Conservation (phyloP, 2,888 invertebrate species). For the Metallyticus violacea region DNA sequence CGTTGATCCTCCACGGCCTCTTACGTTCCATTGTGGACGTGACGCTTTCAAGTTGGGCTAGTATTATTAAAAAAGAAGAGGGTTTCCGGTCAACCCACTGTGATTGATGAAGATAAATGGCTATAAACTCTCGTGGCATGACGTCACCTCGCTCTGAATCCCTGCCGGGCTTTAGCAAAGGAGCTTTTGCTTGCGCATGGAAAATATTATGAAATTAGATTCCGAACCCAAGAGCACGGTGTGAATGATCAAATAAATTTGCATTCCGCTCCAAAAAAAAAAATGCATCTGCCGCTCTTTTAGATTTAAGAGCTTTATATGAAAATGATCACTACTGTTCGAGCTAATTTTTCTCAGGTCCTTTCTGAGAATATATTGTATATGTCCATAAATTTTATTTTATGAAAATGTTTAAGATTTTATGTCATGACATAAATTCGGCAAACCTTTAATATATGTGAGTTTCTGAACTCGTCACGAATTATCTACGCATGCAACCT, state of each 20-base stretch:
- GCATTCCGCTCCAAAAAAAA: neutral
- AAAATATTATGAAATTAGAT: neutral
- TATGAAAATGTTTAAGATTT: too few relatives aligned
- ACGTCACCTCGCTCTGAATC: neutral
- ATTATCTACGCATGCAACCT: too few relatives aligned
- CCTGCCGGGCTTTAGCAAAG: neutral
- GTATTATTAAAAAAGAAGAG: neutral
- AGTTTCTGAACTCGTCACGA: too few relatives aligned
- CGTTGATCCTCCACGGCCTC: neutral
- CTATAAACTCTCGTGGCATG: neutral
- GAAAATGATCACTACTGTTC: too few relatives aligned
- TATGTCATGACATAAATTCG: too few relatives aligned
- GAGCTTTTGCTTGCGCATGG: neutral
- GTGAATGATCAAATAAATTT: neutral
- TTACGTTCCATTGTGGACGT: neutral
- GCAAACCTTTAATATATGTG: too few relatives aligned
- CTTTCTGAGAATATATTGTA: too few relatives aligned
- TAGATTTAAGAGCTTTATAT: too few relatives aligned
- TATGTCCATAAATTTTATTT: too few relatives aligned
- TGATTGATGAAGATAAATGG: neutral
- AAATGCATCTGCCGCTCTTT: too few relatives aligned
- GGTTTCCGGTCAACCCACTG: neutral
- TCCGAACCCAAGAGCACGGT: neutral
- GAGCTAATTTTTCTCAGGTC: too few relatives aligned
- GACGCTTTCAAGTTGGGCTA: neutral